phyloP scores from a whole-genome alignment of 92 coral and sea anemone genomes.

The Pocillopora meandrina region DNA sequence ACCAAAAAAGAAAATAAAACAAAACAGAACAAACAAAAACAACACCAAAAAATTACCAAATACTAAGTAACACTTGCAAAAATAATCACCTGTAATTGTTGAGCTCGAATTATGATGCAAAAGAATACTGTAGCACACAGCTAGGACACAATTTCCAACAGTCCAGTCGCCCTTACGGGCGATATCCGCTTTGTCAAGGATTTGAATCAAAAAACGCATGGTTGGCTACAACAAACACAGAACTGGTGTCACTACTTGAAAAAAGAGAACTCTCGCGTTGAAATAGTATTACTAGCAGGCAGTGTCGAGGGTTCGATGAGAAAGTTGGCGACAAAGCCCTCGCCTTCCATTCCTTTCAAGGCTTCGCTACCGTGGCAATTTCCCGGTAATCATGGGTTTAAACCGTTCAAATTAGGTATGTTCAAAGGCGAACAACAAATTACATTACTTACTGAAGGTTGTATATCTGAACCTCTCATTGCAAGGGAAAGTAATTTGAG shows the following conservation, averaged over 20 bases:
- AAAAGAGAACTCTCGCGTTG: not conserved
- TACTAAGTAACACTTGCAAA: not conserved
- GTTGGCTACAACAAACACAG: conserved; percentile 62
- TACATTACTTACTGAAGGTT: conserved; percentile 75
- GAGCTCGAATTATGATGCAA: conserved; percentile 82
- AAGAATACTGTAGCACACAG: conserved; percentile 91
- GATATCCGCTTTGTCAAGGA: conserved; percentile 74
- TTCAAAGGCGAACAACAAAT: not conserved
- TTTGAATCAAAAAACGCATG: conserved; percentile 75
- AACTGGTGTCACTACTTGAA: not conserved
- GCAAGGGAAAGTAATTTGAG: conserved; percentile 89
- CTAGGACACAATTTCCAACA: conserved; percentile 87
- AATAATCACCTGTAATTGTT: conserved; percentile 15
- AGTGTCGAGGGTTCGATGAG: no score
- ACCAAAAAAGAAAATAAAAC: not conserved
- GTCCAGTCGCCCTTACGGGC: conserved; percentile 72
- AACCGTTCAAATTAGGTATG: not conserved
- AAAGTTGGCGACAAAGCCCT: no score
- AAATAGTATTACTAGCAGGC: no score
- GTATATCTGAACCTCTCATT: conserved; percentile 77
- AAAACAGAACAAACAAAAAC: not conserved
- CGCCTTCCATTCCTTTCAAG: no score
- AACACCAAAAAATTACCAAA: not conserved
- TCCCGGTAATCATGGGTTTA: no score
- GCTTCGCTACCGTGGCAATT: no score